Percentiles rank a stretch among this genome's conserved stretches.
phyloP scores from a whole-genome alignment of 2,888 invertebrate genomes.

The Melanotus villosus region DNA sequence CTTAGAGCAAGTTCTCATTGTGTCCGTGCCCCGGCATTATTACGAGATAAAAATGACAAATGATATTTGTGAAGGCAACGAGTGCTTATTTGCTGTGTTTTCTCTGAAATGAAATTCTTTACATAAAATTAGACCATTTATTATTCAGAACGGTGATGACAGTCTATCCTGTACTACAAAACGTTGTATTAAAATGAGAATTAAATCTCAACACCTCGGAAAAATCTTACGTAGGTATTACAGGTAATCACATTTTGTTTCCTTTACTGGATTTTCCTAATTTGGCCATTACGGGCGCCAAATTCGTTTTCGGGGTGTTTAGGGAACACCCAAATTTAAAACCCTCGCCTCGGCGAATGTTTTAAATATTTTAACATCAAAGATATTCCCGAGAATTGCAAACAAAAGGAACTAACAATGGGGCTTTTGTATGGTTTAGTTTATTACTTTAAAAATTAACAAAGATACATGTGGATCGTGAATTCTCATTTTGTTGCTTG shows the following conservation, averaged over 20 bases:
- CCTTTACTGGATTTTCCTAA: too few relatives aligned
- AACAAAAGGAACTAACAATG: not conserved
- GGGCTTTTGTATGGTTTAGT: not conserved
- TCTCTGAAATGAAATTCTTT: slow-evolving; percentile 32
- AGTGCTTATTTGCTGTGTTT: slow-evolving; percentile 17
- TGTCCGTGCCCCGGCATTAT: slow-evolving; percentile 12
- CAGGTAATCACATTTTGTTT: too few relatives aligned
- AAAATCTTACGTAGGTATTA: too few relatives aligned
- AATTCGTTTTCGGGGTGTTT: too few relatives aligned
- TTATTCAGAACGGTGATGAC: slow-evolving; percentile 26
- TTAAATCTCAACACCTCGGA: not conserved
- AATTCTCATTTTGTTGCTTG: too few relatives aligned
- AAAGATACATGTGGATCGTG: too few relatives aligned
- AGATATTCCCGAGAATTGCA: not conserved
- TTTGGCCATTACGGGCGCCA: too few relatives aligned
- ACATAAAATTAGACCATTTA: slow-evolving; percentile 34
- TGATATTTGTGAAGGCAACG: slow-evolving; percentile 3
- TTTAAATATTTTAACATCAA: too few relatives aligned
- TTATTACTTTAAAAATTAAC: not conserved
- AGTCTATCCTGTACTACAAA: slow-evolving; percentile 17
- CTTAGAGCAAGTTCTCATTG: slow-evolving; percentile 13
- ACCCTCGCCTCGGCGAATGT: too few relatives aligned
- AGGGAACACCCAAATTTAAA: too few relatives aligned
- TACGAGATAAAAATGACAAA: slow-evolving; percentile 27
- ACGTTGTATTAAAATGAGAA: slow-evolving; percentile 22